A percentile compares a stretch with the other conserved stretches of the same genome.
phyloP scores from a whole-genome alignment of 2,113 vertebrate genomes.

The Hippocampus mohnikei region DNA sequence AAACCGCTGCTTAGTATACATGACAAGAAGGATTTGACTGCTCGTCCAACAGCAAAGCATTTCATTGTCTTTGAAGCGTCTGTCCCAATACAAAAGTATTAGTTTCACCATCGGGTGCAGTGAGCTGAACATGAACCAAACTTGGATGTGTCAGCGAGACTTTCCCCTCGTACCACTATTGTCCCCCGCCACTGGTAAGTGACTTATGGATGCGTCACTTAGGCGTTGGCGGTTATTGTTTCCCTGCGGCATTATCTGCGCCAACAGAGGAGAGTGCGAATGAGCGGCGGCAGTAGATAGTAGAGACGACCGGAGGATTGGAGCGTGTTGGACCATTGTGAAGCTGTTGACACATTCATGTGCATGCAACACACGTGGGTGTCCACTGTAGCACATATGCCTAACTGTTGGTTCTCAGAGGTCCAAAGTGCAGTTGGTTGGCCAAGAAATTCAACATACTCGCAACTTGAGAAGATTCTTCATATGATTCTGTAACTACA shows the following conservation, averaged over 20 bases:
- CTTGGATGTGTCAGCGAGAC: slow-evolving; percentile 19
- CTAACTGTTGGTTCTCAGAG: slow-evolving; percentile 18
- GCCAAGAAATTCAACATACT: neutral
- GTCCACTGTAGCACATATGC: neutral
- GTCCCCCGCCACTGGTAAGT: slow-evolving; percentile 35
- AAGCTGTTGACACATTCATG: slow-evolving; percentile 40
- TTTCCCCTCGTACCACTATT: slow-evolving; percentile 25
- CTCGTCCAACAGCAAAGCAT: neutral
- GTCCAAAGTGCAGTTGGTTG: neutral
- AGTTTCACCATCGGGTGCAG: slow-evolving; percentile 23
- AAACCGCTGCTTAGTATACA: too few species aligned
- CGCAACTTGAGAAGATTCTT: neutral
- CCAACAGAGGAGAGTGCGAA: slow-evolving; percentile 42
- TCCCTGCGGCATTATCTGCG: slow-evolving; percentile 49
- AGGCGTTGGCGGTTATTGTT: slow-evolving; percentile 58
- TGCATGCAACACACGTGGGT: slow-evolving; percentile 36
- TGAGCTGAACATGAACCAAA: slow-evolving; percentile 19
- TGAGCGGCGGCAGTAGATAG: slow-evolving; percentile 39
- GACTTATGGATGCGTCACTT: slow-evolving; percentile 53
- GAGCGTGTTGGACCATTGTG: slow-evolving; percentile 18
- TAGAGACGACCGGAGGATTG: slow-evolving; percentile 18
- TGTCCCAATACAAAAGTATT: slow-evolving; percentile 17
- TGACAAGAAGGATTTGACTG: too few species aligned
- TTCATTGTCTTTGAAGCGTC: slow-evolving; percentile 14
- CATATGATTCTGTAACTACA: neutral